These are phyloP conservation scores for Oreochromis spilurus DNA, from an alignment of 2,113 vertebrate species.

Conservation along the genomic window DNA sequence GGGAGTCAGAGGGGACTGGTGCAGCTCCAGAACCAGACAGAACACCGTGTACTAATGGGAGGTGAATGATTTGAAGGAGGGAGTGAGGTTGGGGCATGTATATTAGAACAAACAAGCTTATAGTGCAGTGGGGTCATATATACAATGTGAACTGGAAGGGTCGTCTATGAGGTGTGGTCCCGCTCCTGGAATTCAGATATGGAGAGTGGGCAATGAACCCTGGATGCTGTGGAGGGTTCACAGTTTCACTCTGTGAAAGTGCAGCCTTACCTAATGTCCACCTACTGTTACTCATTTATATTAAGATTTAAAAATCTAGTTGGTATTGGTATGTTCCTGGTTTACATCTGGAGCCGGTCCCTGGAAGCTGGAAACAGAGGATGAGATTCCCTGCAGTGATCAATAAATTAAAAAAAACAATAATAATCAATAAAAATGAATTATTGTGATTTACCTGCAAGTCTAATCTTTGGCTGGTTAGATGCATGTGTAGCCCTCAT, in stretches of 20 bases:
- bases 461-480: background rate
- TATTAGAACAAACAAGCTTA: background rate
- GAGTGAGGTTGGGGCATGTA: background rate
- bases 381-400: background rate
- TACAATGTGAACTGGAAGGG: background rate
- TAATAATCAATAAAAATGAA: background rate
- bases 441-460: background rate
- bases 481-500: background rate
- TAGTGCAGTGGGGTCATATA: background rate
- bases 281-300: no score
- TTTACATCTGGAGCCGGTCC: background rate
- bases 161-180: background rate
- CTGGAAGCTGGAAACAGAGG: background rate
- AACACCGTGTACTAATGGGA: fast-evolving
- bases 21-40: background rate
- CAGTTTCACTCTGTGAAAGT: background rate
- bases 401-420: background rate
- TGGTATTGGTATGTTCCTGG: background rate
- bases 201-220: background rate
- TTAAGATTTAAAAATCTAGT: no score
- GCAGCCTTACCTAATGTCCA: no score
- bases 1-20: background rate
- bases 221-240: background rate
- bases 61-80: background rate
- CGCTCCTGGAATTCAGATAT: fast-evolving